Base-by-base conservation (phyloP, 2,797 vertebrate species). In the Australoheros facetus region DNA sequence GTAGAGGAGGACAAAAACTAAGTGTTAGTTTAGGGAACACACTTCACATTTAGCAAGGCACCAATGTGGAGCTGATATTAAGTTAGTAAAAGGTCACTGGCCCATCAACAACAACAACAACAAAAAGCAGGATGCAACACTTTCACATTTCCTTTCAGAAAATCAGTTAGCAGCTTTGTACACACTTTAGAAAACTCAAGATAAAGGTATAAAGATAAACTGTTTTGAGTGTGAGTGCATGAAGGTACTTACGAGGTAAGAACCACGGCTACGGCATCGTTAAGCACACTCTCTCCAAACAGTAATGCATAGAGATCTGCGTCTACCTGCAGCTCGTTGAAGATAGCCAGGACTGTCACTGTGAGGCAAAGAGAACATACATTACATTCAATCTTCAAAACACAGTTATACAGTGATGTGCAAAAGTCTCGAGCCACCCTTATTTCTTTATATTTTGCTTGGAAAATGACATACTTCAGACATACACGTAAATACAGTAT, bases 331-430 rank as follows among this genome's bases (percentile, higher is more conserved):
- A 99, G 97, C 87, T 99, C 98, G 3, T 98, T 97, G 95, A 99
- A 99, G 94, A 99, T 99, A 78, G 98, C 98, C 92, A 99, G 96
- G 69, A 99, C 98, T 0, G 98, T 99, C 95, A 98, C 97, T 98
- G 93, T 95, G 91, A 88, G 17, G 93, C 58, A 78, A 7, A 78
- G 10, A 74, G 17, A n/a, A 64, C 21, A 69, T 16, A 12, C 1
- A 1, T 4, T 37, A 14, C 0, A 14, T 12, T 70, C 3, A 17
- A 21, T 21, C 3, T 26, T 4, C 5, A 34, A 3, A 28, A 9
- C 4, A 56, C 23, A 4, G 19, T 42, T 0, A 30, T n/a, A 30
- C 9, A 66, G 12, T 48, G 42, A 17, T 2, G 42, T 66, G 42
- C 10, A 66, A 66, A 48, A 30, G 62, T 48, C 39, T 48, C 19